Conservation (phyloP, 2,888 invertebrate genomes). For the Drosophila nr. perissopoda region DNA sequence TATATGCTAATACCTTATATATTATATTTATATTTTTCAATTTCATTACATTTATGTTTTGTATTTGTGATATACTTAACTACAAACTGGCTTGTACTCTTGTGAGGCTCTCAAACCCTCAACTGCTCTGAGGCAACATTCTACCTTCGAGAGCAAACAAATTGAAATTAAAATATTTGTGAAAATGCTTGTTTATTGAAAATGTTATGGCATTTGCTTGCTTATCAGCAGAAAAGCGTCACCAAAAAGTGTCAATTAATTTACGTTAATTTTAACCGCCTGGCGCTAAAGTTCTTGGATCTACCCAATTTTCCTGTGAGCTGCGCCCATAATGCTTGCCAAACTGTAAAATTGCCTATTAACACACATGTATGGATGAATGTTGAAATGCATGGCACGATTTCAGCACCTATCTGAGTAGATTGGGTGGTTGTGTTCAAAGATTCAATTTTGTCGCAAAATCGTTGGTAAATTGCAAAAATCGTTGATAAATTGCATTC, state of each 20-base stretch:
- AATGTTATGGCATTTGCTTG: neutral
- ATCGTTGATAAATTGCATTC: slow-evolving; percentile 78
- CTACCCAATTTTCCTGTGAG: slow-evolving; percentile 18
- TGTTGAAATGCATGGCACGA: slow-evolving; percentile 61
- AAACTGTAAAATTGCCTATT: slow-evolving; percentile 52
- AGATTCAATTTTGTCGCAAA: slow-evolving; percentile 70
- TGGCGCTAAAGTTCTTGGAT: slow-evolving; percentile 1
- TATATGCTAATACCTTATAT: neutral
- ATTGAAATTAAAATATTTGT: neutral
- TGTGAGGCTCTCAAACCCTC: neutral
- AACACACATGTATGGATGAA: slow-evolving; percentile 32
- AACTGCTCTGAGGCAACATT: neutral
- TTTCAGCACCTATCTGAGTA: slow-evolving; percentile 16
- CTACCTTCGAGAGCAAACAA: neutral
- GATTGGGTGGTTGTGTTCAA: slow-evolving; percentile 21
- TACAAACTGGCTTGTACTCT: neutral
- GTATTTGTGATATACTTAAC: neutral
- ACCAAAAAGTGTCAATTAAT: neutral
- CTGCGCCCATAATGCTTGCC: slow-evolving; percentile 29
- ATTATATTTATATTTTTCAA: neutral
- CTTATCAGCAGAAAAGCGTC: neutral
- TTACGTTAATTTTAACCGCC: neutral
- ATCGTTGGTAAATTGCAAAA: slow-evolving; percentile 76
- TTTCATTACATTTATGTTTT: neutral
- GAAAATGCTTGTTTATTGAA: neutral